Evolutionary conservation across 2,888 invertebrate genomes (phyloP), one percentile per base, ranked within the genome.

Genomic region (Philhelius pedissequus): DNA sequence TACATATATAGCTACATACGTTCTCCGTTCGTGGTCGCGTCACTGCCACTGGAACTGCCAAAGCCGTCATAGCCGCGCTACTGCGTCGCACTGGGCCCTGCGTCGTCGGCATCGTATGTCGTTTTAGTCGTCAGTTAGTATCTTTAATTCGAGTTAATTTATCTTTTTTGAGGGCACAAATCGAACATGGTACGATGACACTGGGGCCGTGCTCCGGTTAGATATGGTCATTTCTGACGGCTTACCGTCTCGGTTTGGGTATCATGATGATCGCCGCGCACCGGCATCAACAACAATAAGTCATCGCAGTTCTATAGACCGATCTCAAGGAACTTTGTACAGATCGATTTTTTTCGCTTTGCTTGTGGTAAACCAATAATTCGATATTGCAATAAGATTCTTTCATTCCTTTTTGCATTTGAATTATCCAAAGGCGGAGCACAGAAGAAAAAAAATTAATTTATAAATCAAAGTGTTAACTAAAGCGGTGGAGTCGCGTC

Each of bases 221-320:
- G 66, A 79, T 84, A 84, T 84, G 83, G 83, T 84, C 83, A 84
- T 70, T 84, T 75, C 70, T 84, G 83, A 84, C 83, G 80, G 83
- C 43, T 70, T 75, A 84, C 80, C 74, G 83, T 84, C 83, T 84
- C 79, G 80, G 80, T 75, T 70, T 70, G 30, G 74, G 74, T 74
- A 58, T 56, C 62, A 69, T 74, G 27, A 64, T 48, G 64, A 60
- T 52, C 64, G 56, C 74, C 69, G 64, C 52, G 45, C 56, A 20
- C 4, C 30, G 43, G 58, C 11, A 52, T 25, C 18, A 25, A 48
- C 25, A 40, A 11, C 25, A 43, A 18, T 35, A 18, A 30, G n/a
- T n/a, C n/a, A n/a, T n/a, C 35, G 11, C 54, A 11, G 5, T 11
- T 11, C 20, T 35, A n/a, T n/a, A 13, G 22, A 20, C 35, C 56